Evolutionary conservation across 2,113 vertebrate genomes (phyloP).

Genomic region (Leucosticte australis): DNA sequence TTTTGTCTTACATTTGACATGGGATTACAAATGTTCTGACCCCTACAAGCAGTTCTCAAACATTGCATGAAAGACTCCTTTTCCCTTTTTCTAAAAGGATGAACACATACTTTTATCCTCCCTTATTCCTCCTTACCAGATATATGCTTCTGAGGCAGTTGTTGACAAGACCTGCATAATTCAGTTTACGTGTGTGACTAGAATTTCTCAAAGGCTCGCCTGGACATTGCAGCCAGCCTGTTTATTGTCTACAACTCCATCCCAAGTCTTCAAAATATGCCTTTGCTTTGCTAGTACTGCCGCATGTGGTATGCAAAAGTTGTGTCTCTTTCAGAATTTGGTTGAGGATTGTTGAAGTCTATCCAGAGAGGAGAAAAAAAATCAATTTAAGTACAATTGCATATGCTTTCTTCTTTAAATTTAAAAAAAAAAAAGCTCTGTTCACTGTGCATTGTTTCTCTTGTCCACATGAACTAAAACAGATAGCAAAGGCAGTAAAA

Average conservation of each 20-base stretch:
- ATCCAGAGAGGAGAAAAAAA: neutral
- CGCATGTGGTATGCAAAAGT: neutral
- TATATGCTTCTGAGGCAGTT: constrained; percentile 57
- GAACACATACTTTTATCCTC: constrained; percentile 60
- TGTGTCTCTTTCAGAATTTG: neutral
- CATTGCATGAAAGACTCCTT: constrained; percentile 45
- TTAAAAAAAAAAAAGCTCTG: neutral
- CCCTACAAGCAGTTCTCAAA: constrained; percentile 62
- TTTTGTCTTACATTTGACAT: constrained; percentile 66
- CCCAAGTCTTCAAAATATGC: neutral
- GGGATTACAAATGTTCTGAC: constrained; percentile 69
- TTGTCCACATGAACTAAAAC: neutral
- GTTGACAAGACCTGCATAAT: constrained; percentile 69
- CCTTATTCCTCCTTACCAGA: constrained; percentile 44
- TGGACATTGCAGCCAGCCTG: neutral
- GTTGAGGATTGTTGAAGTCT: neutral
- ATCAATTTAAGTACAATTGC: too few relatives aligned
- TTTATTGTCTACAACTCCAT: neutral
- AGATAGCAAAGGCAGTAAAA: neutral
- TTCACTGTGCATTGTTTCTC: neutral
- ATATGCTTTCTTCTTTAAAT: neutral
- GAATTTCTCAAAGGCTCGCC: constrained; percentile 52
- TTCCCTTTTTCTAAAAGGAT: constrained; percentile 52
- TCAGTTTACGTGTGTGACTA: constrained; percentile 66
- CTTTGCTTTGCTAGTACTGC: neutral